phyloP scores from a whole-genome alignment of 2,888 invertebrate species.

The Mycogona germanica region DNA sequence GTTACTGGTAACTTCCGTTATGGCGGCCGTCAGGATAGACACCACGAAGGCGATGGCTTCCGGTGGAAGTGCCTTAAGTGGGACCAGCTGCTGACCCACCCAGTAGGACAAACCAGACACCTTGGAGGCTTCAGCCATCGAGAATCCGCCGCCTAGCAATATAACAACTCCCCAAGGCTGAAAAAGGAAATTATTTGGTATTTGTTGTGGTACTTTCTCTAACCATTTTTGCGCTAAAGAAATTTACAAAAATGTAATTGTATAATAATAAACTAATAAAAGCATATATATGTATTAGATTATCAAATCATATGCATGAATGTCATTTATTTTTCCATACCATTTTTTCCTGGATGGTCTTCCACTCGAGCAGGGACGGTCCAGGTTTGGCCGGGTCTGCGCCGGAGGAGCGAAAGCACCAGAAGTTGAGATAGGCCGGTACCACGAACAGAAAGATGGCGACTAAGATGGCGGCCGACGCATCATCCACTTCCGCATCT shows the following conservation, averaged over 20 bases:
- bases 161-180: constrained; percentile 88
- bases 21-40: constrained; percentile 59
- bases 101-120: constrained; percentile 58
- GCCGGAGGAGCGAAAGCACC: constrained; percentile 3
- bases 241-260: too few species aligned
- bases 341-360: constrained; percentile 65
- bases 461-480: constrained; percentile 37
- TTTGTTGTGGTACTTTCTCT: too few species aligned
- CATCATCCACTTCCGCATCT: constrained; percentile 31
- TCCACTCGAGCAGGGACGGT: constrained; percentile 44
- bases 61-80: constrained; percentile 49
- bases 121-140: constrained; percentile 73
- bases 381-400: constrained; percentile 1
- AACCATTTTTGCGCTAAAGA: too few species aligned
- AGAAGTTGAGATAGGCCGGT: constrained; percentile 12
- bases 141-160: constrained; percentile 80
- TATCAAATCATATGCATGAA: too few species aligned
- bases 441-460: constrained; percentile 33
- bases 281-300: too few species aligned
- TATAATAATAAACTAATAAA: too few species aligned
- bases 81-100: constrained; percentile 57
- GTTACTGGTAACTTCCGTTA: constrained; percentile 84
- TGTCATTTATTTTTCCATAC: too few species aligned
- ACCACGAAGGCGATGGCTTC: constrained; percentile 58
- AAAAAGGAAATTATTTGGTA: too few species aligned